phyloP scores from a whole-genome alignment of 2,888 invertebrate genomes.

The Fragum fragum region DNA sequence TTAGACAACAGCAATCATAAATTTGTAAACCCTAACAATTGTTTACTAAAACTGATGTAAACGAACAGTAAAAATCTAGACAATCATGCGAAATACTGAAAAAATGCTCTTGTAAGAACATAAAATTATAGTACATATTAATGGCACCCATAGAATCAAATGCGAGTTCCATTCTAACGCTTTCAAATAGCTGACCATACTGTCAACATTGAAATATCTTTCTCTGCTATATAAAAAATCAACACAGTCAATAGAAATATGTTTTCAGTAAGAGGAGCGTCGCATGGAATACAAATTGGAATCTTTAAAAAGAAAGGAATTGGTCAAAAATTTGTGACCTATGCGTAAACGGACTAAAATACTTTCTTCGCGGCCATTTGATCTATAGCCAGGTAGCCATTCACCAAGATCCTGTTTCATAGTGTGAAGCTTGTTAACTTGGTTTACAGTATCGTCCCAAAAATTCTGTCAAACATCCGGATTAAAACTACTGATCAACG shows the following conservation, averaged over 20 bases:
- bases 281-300: slow-evolving; percentile 11
- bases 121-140: background rate
- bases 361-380: slow-evolving; percentile 17
- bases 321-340: slow-evolving; percentile 21
- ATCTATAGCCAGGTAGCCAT: background rate
- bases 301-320: slow-evolving; percentile 22
- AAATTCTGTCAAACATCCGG: slow-evolving; percentile 8
- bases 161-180: background rate
- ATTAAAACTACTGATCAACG: slow-evolving; percentile 5
- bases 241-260: slow-evolving; percentile 21
- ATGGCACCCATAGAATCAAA: background rate
- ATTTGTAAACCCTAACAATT: too few relatives aligned
- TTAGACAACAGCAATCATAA: too few relatives aligned
- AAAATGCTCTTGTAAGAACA: too few relatives aligned
- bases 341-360: slow-evolving; percentile 24
- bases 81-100: too few relatives aligned
- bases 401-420: slow-evolving; percentile 8
- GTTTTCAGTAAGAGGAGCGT: slow-evolving; percentile 8
- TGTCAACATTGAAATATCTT: background rate
- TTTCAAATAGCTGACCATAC: background rate
- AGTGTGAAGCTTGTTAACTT: slow-evolving; percentile 17
- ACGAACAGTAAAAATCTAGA: too few relatives aligned
- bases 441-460: background rate
- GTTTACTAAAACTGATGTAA: too few relatives aligned
- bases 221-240: background rate